phyloP scores from a whole-genome alignment of 1,140 invertebrate species.

The Aricia agestis region DNA sequence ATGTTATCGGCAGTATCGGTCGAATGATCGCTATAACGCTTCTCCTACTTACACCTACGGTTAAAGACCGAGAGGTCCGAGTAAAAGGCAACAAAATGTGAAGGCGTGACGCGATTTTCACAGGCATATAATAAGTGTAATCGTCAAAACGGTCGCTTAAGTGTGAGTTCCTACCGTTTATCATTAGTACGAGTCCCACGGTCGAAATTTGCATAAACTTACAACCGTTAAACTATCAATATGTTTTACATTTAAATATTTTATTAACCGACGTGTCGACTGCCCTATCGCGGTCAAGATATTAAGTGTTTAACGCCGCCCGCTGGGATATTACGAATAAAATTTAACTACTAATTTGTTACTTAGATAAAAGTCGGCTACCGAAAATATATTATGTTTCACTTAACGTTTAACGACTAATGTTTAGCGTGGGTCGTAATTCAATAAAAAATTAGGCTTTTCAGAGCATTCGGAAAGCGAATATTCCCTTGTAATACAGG shows the following conservation, averaged over 20 bases:
- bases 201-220: conserved; percentile 8
- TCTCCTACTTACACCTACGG: conserved; percentile 22
- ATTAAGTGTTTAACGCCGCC: not conserved
- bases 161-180: conserved; percentile 19
- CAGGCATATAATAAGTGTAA: conserved; percentile 29
- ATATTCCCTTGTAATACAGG: not conserved
- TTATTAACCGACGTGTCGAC: not conserved
- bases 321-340: not conserved
- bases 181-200: conserved; percentile 11
- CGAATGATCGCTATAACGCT: conserved; percentile 38
- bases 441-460: not conserved
- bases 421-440: not conserved
- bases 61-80: conserved; percentile 28
- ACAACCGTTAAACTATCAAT: conserved; percentile 10
- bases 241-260: conserved; percentile 1
- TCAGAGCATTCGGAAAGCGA: not conserved
- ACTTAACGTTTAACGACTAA: not conserved
- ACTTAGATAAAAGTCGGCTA: not conserved
- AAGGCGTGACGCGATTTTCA: conserved; percentile 40
- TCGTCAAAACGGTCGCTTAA: conserved; percentile 21
- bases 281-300: not conserved
- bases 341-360: conserved; percentile 4
- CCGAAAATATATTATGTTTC: not conserved
- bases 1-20: conserved; percentile 31
- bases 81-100: conserved; percentile 25